Base-by-base conservation (phyloP, 2,113 vertebrate species). In the Orthonyx spaldingii region DNA sequence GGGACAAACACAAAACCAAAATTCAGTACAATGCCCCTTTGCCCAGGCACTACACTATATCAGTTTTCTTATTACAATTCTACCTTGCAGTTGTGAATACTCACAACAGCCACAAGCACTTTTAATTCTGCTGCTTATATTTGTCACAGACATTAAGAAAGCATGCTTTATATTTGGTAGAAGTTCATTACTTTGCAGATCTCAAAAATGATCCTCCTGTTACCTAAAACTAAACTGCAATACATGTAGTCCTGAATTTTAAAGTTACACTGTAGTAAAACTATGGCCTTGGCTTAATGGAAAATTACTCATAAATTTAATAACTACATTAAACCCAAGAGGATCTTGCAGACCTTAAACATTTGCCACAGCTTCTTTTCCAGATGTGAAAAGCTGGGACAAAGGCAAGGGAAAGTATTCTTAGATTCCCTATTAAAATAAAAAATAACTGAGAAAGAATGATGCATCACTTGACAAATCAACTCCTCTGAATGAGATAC, bases 311-410 rank as follows among this genome's bases (percentile, higher is more conserved):
- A 27, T 70, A 90, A 94, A 55, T 89, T 93, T 93, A 93, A 65
- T 92, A 97, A 93, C 91, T 90, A 41, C 75, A 94, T 90, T 94
- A 96, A 97, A 42, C 87, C 84, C 87, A 89, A 93, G 90, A 93
- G 87, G 55, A 90, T 41, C 53, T 56, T 80, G 30, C 33, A 93
- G 78, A 91, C 75, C 87, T 88, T 87, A 56, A 95, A 79, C 24
- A 76, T 83, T 88, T 85, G 87, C 93, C 94, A 96, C 79, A 77
- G 39, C 37, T 70, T 87, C 47, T 95, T 96, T 95, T 93, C 94
- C 93, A 95, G 84, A 96, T 93, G 93, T 87, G 70, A 94, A 76
- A 91, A 90, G 70, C 1, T 85, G 12, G 35, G 85, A 91, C 74
- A 89, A 94, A 93, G 76, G 28, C 65, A 87, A 64, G 30, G 28